Base-by-base conservation (phyloP, 2,888 invertebrate species). In the Drosophila maculinotata region DNA sequence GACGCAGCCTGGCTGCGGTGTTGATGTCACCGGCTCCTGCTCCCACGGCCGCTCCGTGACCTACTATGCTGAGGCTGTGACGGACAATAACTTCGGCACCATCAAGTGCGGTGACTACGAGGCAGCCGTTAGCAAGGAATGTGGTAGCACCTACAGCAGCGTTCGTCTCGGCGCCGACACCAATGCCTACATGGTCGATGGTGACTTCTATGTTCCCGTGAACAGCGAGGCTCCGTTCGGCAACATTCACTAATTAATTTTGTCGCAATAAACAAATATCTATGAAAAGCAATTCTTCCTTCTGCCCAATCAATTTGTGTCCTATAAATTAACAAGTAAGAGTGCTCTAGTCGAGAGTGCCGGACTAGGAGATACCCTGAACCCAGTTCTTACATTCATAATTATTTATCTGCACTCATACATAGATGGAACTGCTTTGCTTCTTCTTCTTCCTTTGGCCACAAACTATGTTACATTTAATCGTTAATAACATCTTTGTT, bases 1-100 rank as follows among this genome's bases (percentile, higher is more conserved):
- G 90, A 91, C 91, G 88, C 93, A 93, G 89, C 89, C 91, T 72
- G 92, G 92, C 87, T 93, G 92, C 90, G 90, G 89, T 75, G 76
- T 84, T 60, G 90, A 90, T 87, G 49, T 80, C 36, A 84, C 81
- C 58, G 89, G 89, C 23, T 65, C 69, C 31, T 93, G 93, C 75
- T 83, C 92, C 1, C 93, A 93, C 72, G 52, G 74, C 1, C 89
- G 92, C 56, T 87, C 92, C 0, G 90, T 90, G 38, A 49, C 69
- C 35, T 92, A 91, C 66, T 92, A 89, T 49, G 91, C 90, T 0
- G 93, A 93, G 81, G 91, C 92, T 1, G 79, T 92, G 2, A 45
- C 44, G 1, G 2, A 38, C 12, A 58, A 86, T 17, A 60, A 73
- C 41, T 90, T 89, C 31, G 60, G 66, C 1, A 68, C 80, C 26